A percentile compares a stretch with the other conserved stretches of the same genome.
phyloP scores from a whole-genome alignment of 2,797 vertebrate species.

The Knipowitschia caucasica region DNA sequence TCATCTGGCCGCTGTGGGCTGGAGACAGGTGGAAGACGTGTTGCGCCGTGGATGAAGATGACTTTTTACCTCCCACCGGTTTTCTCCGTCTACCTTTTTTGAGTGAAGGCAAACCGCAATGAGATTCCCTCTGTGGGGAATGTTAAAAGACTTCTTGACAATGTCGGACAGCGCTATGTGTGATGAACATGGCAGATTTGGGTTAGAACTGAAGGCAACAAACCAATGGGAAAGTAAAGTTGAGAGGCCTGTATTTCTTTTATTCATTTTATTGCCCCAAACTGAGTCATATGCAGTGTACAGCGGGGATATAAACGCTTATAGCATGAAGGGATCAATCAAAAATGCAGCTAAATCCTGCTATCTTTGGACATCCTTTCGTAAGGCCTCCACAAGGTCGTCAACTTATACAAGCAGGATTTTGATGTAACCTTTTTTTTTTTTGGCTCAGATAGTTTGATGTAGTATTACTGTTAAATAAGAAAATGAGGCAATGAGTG shows the following conservation, averaged over 20 bases:
- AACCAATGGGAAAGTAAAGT: conserved; percentile 2
- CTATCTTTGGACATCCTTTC: too few species aligned
- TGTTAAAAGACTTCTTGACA: conserved; percentile 10
- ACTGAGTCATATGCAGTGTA: not conserved
- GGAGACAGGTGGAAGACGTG: conserved; percentile 8
- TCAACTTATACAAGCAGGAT: too few species aligned
- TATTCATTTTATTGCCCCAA: not conserved
- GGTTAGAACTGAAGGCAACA: conserved; percentile 12
- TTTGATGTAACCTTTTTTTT: too few species aligned
- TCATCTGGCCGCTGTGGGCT: not conserved
- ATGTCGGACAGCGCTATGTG: not conserved
- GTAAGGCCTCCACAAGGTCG: too few species aligned
- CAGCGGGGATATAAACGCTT: not conserved
- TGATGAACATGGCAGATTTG: conserved; percentile 8
- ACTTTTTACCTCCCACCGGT: conserved; percentile 6
- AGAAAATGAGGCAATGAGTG: too few species aligned
- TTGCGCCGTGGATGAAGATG: not conserved
- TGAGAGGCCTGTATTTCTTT: conserved; percentile 1
- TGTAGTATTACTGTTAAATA: too few species aligned
- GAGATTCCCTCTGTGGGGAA: not conserved
- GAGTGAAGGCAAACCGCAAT: conserved; percentile 6
- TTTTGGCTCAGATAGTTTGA: too few species aligned
- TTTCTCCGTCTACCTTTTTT: conserved; percentile 4
- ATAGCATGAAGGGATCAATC: too few species aligned
- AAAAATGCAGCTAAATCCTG: too few species aligned